These are phyloP conservation scores for Phortica okadai DNA, from an alignment of 2,888 invertebrate species.

Conservation along the genomic window DNA sequence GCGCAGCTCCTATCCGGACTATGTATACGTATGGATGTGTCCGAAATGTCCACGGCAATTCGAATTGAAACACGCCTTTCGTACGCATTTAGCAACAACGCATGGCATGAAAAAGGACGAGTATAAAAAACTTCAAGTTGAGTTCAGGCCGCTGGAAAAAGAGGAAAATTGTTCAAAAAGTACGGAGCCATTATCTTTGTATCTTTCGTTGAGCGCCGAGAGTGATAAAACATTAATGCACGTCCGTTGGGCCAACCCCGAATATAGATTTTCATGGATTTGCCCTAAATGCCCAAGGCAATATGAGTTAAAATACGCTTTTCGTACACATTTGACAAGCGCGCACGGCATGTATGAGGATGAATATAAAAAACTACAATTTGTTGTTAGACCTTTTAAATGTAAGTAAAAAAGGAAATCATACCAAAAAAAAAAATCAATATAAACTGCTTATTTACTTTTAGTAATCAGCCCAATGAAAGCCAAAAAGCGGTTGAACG, in stretches of 20 bases:
- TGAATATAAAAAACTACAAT: constrained; percentile 45
- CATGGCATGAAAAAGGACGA: constrained; percentile 44
- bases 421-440: no score
- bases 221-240: constrained; percentile 2
- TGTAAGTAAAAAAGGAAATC: constrained; percentile 7
- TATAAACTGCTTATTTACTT: not conserved
- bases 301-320: constrained; percentile 53
- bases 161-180: not conserved
- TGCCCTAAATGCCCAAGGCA: constrained; percentile 59
- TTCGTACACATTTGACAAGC: constrained; percentile 55
- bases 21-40: constrained; percentile 63
- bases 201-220: not conserved
- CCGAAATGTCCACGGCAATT: constrained; percentile 56
- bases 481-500: no score
- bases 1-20: constrained; percentile 45
- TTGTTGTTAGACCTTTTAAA: constrained; percentile 52
- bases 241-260: constrained; percentile 48
- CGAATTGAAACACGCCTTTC: constrained; percentile 52
- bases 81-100: constrained; percentile 49
- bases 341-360: constrained; percentile 44
- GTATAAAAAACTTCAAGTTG: no score
- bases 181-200: constrained; percentile 7
- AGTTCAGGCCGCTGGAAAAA: no score
- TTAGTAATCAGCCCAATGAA: not conserved
- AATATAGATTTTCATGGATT: constrained; percentile 58